phyloP scores from a whole-genome alignment of 2,888 invertebrate genomes.

The Philonicus albiceps region DNA sequence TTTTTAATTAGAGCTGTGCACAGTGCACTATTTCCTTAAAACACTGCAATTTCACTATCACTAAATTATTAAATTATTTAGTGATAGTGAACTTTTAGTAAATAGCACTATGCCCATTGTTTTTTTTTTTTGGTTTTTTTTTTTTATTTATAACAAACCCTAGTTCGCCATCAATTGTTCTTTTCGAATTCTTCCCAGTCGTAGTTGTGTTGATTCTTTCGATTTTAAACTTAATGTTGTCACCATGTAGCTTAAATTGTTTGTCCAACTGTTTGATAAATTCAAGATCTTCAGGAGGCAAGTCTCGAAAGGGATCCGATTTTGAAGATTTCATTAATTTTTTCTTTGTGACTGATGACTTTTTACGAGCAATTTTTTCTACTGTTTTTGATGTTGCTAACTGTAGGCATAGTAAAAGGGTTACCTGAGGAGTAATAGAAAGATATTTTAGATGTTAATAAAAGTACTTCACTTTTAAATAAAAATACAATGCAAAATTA shows the following conservation, averaged over 20 bases:
- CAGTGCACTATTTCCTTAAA: too few species aligned
- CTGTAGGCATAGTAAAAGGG: background rate
- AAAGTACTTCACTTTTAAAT: background rate
- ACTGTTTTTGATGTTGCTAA: conserved; percentile 45
- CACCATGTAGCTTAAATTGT: conserved; percentile 61
- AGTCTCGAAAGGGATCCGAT: conserved; percentile 56
- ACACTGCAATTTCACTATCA: too few species aligned
- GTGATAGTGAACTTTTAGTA: background rate
- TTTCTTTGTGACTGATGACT: conserved; percentile 58
- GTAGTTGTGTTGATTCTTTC: conserved; percentile 58
- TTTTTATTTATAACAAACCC: conserved; percentile 63
- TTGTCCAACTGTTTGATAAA: conserved; percentile 63
- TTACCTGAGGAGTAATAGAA: background rate
- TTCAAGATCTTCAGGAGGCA: conserved; percentile 59
- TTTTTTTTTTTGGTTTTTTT: background rate
- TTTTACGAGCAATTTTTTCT: conserved; percentile 56
- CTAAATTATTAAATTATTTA: background rate
- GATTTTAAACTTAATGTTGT: conserved; percentile 61
- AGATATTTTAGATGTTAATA: background rate
- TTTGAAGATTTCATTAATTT: conserved; percentile 55
- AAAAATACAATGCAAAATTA: background rate
- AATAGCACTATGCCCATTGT: background rate
- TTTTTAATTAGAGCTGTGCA: background rate
- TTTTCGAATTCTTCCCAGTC: conserved; percentile 64
- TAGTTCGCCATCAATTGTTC: conserved; percentile 76